Evolutionary conservation across 2,113 vertebrate species (phyloP).

Genomic region (Callithrix jacchus): DNA sequence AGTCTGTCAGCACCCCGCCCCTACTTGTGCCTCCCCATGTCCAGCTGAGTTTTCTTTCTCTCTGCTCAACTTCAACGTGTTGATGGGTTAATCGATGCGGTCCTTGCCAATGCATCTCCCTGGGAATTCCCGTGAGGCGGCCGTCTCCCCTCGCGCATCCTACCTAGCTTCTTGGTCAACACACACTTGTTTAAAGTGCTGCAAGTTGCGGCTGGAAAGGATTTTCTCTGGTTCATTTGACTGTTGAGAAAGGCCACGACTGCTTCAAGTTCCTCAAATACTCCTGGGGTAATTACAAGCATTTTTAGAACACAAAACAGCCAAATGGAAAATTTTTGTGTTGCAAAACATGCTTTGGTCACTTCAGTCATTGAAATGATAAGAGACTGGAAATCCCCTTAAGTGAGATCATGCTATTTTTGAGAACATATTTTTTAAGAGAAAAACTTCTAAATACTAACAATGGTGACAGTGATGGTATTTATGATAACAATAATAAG

Average conservation of each 20-base stretch:
- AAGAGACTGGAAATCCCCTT: background rate
- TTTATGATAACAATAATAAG: background rate
- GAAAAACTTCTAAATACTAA: background rate
- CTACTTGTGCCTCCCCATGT: background rate
- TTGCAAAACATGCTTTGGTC: background rate
- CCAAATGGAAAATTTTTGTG: background rate
- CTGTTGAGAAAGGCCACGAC: background rate
- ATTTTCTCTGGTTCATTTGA: background rate
- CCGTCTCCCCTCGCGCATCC: background rate
- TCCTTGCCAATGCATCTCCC: background rate
- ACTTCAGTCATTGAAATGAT: background rate
- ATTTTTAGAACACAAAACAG: background rate
- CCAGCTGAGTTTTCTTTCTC: background rate
- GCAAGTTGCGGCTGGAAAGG: background rate
- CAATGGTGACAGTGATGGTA: background rate
- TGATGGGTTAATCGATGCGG: background rate
- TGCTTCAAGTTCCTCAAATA: conserved; percentile 5
- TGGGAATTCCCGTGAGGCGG: background rate
- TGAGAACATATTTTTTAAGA: background rate
- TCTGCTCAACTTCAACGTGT: background rate
- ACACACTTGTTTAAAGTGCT: background rate
- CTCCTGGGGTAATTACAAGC: background rate
- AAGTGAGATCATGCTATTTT: background rate
- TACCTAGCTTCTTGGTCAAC: background rate
- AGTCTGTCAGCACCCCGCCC: background rate